phyloP scores from a whole-genome alignment of 2,888 invertebrate genomes.

The Ormyrus thymus region DNA sequence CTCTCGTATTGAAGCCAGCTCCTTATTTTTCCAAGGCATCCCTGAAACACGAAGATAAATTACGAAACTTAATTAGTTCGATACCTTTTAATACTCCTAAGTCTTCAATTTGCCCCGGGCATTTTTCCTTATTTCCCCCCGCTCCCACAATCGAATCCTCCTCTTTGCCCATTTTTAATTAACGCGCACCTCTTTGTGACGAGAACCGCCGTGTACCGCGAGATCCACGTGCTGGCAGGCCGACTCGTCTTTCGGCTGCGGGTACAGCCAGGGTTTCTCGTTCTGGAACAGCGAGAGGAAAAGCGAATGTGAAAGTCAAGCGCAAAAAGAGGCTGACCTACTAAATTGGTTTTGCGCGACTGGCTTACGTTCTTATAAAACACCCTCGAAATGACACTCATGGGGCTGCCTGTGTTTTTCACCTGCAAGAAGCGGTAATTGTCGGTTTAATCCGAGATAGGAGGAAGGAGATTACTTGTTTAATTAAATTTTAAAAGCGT shows the following conservation, averaged over 20 bases:
- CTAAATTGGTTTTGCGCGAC: too few species aligned
- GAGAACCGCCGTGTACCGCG: conserved; percentile 66
- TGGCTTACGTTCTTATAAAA: conserved; percentile 71
- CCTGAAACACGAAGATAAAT: conserved; percentile 66
- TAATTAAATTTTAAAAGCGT: too few species aligned
- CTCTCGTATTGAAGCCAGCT: conserved; percentile 75
- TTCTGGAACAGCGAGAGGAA: conserved; percentile 60
- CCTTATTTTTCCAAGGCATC: conserved; percentile 74
- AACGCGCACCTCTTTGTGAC: conserved; percentile 69
- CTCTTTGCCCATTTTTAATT: too few species aligned
- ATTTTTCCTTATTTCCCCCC: background rate
- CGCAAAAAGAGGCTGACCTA: background rate
- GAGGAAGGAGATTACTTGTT: too few species aligned
- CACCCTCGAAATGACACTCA: conserved; percentile 72
- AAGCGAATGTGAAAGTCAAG: background rate
- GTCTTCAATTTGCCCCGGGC: background rate
- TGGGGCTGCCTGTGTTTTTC: conserved; percentile 72
- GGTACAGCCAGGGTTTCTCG: conserved; percentile 71
- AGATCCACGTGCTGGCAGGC: conserved; percentile 67
- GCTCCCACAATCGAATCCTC: too few species aligned
- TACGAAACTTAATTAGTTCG: background rate
- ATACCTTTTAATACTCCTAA: background rate
- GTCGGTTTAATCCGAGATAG: too few species aligned
- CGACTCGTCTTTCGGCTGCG: conserved; percentile 68
- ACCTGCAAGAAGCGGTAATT: conserved; percentile 57